Evolutionary conservation across 2,888 invertebrate species (phyloP).

Genomic region (Eupeodes luniger): DNA sequence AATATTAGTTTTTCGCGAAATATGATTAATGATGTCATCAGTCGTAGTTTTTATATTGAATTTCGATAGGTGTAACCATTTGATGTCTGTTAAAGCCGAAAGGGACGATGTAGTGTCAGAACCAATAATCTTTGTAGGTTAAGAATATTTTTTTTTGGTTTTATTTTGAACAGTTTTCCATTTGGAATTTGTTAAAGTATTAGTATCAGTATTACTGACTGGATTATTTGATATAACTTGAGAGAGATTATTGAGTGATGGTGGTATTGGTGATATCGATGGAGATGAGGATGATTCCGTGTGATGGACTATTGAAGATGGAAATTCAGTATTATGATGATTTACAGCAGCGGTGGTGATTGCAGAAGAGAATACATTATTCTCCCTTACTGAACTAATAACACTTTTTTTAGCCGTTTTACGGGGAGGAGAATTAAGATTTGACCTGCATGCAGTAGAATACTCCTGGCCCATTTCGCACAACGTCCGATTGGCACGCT

Average conservation of each 20-base stretch:
- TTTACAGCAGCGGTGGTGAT: neutral
- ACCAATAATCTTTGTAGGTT: neutral
- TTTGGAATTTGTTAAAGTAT: neutral
- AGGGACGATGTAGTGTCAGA: neutral
- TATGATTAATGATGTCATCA: neutral
- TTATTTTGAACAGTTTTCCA: conserved; percentile 11
- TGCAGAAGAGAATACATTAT: neutral
- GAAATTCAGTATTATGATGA: no score
- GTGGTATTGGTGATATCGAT: neutral
- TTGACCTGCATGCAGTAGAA: no score
- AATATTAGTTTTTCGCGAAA: neutral
- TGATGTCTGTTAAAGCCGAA: neutral
- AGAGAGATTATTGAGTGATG: neutral
- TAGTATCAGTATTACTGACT: neutral
- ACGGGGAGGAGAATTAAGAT: neutral
- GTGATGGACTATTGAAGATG: neutral
- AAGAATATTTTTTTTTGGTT: conserved; percentile 3
- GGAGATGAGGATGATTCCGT: neutral
- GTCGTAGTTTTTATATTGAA: neutral
- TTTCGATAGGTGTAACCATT: neutral
- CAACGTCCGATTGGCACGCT: no score
- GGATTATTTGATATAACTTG: neutral
- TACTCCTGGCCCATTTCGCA: no score
- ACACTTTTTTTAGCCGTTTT: neutral
- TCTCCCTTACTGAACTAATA: no score